A percentile compares a stretch with the other conserved stretches of the same genome.
These are phyloP conservation scores for Lasius platythorax DNA, from an alignment of 2,888 invertebrate species.

Conservation along the genomic window DNA sequence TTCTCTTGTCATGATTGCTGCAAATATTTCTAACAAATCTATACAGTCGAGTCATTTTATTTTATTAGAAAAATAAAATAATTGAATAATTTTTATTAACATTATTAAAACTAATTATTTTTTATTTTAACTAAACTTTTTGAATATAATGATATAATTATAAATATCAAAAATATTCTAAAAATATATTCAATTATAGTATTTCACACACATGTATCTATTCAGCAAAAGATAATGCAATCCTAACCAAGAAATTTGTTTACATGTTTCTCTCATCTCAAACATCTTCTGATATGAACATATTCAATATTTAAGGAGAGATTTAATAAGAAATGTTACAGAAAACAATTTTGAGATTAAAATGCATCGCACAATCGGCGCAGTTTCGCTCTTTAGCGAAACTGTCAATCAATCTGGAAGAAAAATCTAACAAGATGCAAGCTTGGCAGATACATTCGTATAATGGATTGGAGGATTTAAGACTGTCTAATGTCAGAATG, in stretches of 20 bases:
- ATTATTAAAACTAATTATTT: too few relatives aligned
- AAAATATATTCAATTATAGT: too few relatives aligned
- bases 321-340: slow-evolving; percentile 56
- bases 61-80: too few relatives aligned
- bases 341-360: slow-evolving; percentile 49
- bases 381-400: slow-evolving; percentile 66
- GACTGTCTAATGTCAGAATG: slow-evolving; percentile 89
- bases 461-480: slow-evolving; percentile 89
- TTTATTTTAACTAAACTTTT: too few relatives aligned
- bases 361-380: slow-evolving; percentile 27
- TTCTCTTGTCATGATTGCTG: too few relatives aligned
- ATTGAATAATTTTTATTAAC: too few relatives aligned
- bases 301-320: neutral
- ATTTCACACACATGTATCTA: too few relatives aligned
- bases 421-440: slow-evolving; percentile 87
- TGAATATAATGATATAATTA: too few relatives aligned
- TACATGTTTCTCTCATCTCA: neutral
- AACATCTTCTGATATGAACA: neutral
- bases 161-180: too few relatives aligned
- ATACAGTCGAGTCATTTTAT: too few relatives aligned
- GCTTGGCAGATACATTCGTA: slow-evolving; percentile 95
- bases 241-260: neutral
- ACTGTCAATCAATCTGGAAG: slow-evolving; percentile 70
- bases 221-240: too few relatives aligned
- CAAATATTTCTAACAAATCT: too few relatives aligned